Base-by-base conservation (phyloP, 2,888 invertebrate species). In the Ditula angustiorana region DNA sequence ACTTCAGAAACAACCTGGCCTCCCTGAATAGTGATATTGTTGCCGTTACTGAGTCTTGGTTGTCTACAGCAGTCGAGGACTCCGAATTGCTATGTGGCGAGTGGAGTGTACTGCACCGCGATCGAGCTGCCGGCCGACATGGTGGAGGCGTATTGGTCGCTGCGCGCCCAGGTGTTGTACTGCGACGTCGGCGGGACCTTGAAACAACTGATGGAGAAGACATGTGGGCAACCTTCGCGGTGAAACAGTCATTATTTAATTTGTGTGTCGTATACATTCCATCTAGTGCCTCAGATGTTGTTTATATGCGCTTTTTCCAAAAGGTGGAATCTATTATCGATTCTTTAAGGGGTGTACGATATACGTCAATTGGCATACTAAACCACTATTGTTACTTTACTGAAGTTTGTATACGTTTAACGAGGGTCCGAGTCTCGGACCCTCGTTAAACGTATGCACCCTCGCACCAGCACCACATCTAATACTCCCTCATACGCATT, bases 101-200 rank as follows among this genome's bases (percentile, higher is more conserved):
- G 1, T 59, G 47, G 47, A 59, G 37, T 10, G 0, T 59, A 16
- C 11, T 26, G 24, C 49, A 33, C 33, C 49, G 37, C 21, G 47
- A 59, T 19, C 49, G 49, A 1, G 11, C 11, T 11, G 19, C n/a
- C 5, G 35, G 46, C 5, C 23, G 23, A 10, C 33, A 16, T 8
- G 46, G 57, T 5, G 57, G 57, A 8, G 44, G 44, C 13, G 57
- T 44, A 11, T n/a, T 57, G 11, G 35, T 57, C 5, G 56, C 56
- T 4, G 26, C 56, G n/a, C 24, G 56, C 11, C 41, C 44, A 8
- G 26, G 41, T 21, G 24, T 56, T 11, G n/a, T 8, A 0, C 24
- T 56, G 16, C 37, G 28, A 2, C 41, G 28, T 8, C 16, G 28
- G 19, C 16, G 2, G 7, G 37, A 56, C 8, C 28, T 41, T 8